Conservation (phyloP, 2,797 vertebrate genomes). For the Cynodonichthys magdalenae region DNA sequence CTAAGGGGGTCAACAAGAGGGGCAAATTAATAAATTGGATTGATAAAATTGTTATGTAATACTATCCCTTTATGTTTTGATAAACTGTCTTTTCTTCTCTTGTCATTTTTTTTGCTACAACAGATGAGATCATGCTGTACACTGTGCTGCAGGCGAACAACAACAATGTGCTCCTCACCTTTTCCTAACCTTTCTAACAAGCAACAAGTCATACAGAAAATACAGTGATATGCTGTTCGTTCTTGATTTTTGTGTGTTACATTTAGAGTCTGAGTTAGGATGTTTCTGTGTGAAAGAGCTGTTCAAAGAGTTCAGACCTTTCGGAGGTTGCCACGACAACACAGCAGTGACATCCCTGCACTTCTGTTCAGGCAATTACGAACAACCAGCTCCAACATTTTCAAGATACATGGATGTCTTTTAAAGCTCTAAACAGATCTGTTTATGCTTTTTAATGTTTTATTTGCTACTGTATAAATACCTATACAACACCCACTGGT, state of each 20-base stretch:
- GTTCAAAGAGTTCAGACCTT: slow-evolving; percentile 25
- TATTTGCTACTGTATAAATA: too few relatives aligned
- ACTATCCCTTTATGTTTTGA: too few relatives aligned
- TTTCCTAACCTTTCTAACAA: slow-evolving; percentile 31
- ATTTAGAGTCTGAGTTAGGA: slow-evolving; percentile 6
- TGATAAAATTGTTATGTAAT: too few relatives aligned
- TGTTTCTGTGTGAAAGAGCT: slow-evolving; percentile 34
- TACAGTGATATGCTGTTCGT: slow-evolving; percentile 4
- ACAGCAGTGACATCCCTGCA: slow-evolving; percentile 58
- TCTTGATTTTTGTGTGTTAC: slow-evolving; percentile 4
- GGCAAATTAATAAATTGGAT: too few relatives aligned
- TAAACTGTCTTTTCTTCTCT: neutral
- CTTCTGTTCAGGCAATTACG: slow-evolving; percentile 19
- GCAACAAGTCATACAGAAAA: slow-evolving; percentile 3
- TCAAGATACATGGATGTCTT: neutral
- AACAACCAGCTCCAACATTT: neutral
- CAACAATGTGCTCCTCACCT: slow-evolving; percentile 23
- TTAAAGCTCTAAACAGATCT: neutral
- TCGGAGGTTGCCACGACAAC: slow-evolving; percentile 69
- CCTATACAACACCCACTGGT: too few relatives aligned
- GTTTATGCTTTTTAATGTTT: neutral
- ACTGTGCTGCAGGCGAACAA: slow-evolving; percentile 18
- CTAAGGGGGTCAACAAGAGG: too few relatives aligned
- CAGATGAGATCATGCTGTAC: slow-evolving; percentile 21
- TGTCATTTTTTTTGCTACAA: slow-evolving; percentile 21